phyloP scores from a whole-genome alignment of 1,140 invertebrate species.

The Charaxes varanes region DNA sequence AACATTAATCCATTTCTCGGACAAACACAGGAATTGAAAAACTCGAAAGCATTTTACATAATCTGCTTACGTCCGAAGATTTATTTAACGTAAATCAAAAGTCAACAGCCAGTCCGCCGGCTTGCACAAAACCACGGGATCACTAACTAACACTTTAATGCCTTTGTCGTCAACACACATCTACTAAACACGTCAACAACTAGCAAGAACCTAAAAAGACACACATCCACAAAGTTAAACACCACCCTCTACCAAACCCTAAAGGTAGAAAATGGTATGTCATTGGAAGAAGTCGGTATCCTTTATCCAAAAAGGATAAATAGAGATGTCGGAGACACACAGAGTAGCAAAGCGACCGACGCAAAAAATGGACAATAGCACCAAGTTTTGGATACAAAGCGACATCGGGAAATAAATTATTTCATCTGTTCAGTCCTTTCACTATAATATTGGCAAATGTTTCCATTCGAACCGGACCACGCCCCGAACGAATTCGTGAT shows the following conservation, averaged over 20 bases:
- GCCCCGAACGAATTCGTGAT: conserved; percentile 45
- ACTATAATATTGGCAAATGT: conserved; percentile 74
- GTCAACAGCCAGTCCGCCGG: conserved; percentile 39
- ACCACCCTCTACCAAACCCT: conserved; percentile 1
- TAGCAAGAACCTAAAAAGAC: conserved; percentile 19
- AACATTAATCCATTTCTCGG: no score
- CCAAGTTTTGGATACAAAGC: conserved; percentile 67
- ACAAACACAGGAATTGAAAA: conserved; percentile 13
- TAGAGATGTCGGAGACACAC: conserved; percentile 61
- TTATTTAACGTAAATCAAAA: conserved; percentile 59
- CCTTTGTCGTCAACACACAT: conserved; percentile 63
- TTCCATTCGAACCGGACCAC: conserved; percentile 68
- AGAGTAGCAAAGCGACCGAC: conserved; percentile 54
- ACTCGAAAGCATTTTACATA: conserved; percentile 30
- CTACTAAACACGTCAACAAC: conserved; percentile 41
- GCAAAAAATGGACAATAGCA: conserved; percentile 65
- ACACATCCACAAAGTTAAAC: conserved; percentile 16
- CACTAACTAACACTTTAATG: conserved; percentile 60
- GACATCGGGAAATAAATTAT: conserved; percentile 72
- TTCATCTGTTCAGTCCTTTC: conserved; percentile 72
- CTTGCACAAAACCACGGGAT: conserved; percentile 62
- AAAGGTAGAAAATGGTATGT: conserved; percentile 26
- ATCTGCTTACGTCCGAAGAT: conserved; percentile 40
- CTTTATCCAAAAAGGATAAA: conserved; percentile 57
- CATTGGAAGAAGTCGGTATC: conserved; percentile 31